Percentiles rank a stretch among this genome's conserved stretches.
Evolutionary conservation across 2,113 vertebrate genomes (phyloP).

Genomic region (Abramis brama): DNA sequence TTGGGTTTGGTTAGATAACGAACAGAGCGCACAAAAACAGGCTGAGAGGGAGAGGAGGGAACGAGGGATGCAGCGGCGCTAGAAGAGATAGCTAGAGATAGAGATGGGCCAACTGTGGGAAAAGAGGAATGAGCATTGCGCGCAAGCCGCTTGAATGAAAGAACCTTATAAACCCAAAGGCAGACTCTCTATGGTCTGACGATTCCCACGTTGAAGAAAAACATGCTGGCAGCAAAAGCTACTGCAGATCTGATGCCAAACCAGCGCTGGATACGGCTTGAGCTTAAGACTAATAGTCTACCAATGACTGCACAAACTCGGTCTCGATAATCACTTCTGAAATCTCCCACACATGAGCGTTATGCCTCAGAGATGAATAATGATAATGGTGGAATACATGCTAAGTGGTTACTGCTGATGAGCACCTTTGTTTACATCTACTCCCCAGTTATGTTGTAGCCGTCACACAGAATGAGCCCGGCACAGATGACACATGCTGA

Average conservation of each 20-base stretch:
- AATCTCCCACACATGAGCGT: conserved; percentile 15
- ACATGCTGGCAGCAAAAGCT: conserved; percentile 2
- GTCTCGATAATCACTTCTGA: conserved; percentile 13
- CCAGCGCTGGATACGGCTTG: background rate
- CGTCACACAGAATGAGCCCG: conserved; percentile 20
- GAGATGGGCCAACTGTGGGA: conserved; percentile 46
- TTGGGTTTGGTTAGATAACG: conserved; percentile 67
- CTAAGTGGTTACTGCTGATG: conserved; percentile 17
- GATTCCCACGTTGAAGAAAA: background rate
- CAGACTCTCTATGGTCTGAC: background rate
- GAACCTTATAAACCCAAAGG: conserved; percentile 33
- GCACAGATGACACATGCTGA: conserved; percentile 32
- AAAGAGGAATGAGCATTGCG: conserved; percentile 38
- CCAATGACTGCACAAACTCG: background rate
- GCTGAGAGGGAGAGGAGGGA: conserved; percentile 43
- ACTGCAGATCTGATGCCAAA: background rate
- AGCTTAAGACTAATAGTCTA: conserved; percentile 8
- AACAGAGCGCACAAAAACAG: conserved; percentile 57
- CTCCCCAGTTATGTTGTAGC: conserved; percentile 11
- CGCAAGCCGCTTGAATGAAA: conserved; percentile 41
- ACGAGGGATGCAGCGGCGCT: conserved; percentile 49
- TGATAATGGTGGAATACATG: conserved; percentile 4
- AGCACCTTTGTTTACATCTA: conserved; percentile 32
- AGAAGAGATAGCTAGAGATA: conserved; percentile 49
- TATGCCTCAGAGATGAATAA: conserved; percentile 11